Evolutionary conservation across 2,797 vertebrate genomes (phyloP), one percentile per base, ranked within the genome.

Genomic region (Mus minutoides): DNA sequence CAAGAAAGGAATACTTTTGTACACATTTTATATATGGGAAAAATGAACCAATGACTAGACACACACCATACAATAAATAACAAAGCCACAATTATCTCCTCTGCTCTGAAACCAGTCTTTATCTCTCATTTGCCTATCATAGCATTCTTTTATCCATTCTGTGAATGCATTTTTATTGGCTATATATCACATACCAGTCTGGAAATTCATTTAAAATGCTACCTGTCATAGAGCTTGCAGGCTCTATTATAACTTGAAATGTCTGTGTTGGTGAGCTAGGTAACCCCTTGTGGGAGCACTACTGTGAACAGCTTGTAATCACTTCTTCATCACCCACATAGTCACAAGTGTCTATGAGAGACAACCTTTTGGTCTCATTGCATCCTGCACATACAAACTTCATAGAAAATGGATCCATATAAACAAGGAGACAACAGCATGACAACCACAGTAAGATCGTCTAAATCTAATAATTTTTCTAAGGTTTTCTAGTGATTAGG

Each of bases 401-500:
- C 8, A 40, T 6, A 94, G 88, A 37, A 89, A 79, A 92, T 46
- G 26, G 73, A 85, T 77, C 49, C 62, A 64, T 0, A 64, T 21
- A 69, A 75, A 56, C 76, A 34, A 58, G 8, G 64, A 95, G 43
- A 52, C 71, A 90, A 31, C 29, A 37, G 13, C 19, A 56, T 69
- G 17, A 34, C 2, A 37, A n/a, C 73, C 87, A 13, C 40, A 91
- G 29, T 31, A 90, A 71, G 24, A 19, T 92, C 93, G 91, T 56
- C 87, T 91, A 88, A 90, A 52, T 29, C 49, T 49, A 49, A 49
- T 49, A 9, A 11, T 49, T 49, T 9, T 49, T 10, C 49, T 49
- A 49, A 49, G 94, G 37, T 52, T 84, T 49, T 92, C 96, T 88
- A 79, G 43, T 95, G 88, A 76, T 64, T 90, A 83, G n/a, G 80